Evolutionary conservation across 2,888 invertebrate genomes (phyloP).

Genomic region (Anoplius nigerrimus): DNA sequence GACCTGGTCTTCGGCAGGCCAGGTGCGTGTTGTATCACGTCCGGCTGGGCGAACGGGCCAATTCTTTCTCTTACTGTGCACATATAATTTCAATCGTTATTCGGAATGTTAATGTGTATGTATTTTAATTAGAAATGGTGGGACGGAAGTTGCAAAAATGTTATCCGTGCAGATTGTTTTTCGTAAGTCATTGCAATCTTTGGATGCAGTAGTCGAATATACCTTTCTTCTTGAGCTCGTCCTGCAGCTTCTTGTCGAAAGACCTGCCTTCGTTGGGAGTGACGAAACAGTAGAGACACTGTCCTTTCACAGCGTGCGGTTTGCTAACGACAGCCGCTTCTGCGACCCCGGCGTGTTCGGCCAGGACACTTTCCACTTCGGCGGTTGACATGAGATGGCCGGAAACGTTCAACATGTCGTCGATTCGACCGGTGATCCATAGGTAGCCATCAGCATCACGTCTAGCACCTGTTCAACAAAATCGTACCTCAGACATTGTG

Average conservation of each 20-base stretch:
- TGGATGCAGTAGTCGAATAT: constrained; percentile 1
- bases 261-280: constrained; percentile 87
- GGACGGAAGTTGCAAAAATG: no score
- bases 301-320: constrained; percentile 96
- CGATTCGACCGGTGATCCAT: constrained; percentile 97
- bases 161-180: no score
- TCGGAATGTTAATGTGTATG: no score
- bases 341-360: constrained; percentile 87
- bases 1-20: constrained; percentile 97
- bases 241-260: constrained; percentile 83
- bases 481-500: neutral
- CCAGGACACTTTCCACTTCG: constrained; percentile 90
- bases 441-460: constrained; percentile 95
- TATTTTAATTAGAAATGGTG: no score
- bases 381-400: constrained; percentile 98
- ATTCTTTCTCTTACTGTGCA: constrained; percentile 89
- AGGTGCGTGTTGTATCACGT: constrained; percentile 94
- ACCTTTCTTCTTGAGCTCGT: constrained; percentile 83
- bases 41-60: constrained; percentile 97
- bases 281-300: constrained; percentile 97
- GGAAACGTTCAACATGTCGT: constrained; percentile 99
- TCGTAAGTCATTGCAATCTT: no score
- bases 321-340: constrained; percentile 98
- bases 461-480: constrained; percentile 82
- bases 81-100: no score